Conservation (phyloP, 2,888 invertebrate species). For the Phasia obesa region DNA sequence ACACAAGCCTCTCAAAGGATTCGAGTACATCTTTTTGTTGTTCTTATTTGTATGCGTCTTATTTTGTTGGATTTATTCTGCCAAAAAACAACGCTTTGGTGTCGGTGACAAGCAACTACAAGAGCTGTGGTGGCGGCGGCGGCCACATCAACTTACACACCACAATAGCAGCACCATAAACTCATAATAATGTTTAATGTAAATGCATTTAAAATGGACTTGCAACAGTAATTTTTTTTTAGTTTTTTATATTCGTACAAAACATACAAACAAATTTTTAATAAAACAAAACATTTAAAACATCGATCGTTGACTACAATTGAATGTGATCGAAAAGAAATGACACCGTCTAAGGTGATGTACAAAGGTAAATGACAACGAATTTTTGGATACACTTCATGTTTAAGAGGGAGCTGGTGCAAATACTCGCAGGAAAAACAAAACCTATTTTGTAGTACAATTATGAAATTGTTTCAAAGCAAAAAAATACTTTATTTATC, state of each 20-base stretch:
- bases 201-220: slow-evolving; percentile 81
- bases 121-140: slow-evolving; percentile 11
- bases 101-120: slow-evolving; percentile 55
- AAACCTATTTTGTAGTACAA: too few species aligned
- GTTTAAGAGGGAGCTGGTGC: too few species aligned
- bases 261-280: slow-evolving; percentile 32
- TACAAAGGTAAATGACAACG: not conserved
- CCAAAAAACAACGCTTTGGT: slow-evolving; percentile 30
- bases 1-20: slow-evolving; percentile 61
- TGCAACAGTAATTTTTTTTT: too few species aligned
- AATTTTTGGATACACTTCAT: not conserved
- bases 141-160: slow-evolving; percentile 38
- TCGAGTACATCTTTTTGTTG: slow-evolving; percentile 34
- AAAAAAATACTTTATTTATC: too few species aligned
- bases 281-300: slow-evolving; percentile 19
- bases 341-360: not conserved
- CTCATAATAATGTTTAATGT: slow-evolving; percentile 81
- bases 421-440: too few species aligned
- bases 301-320: slow-evolving; percentile 38
- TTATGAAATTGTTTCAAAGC: too few species aligned
- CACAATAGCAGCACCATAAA: slow-evolving; percentile 70
- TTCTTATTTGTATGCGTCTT: not conserved
- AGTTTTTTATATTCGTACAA: slow-evolving; percentile 58
- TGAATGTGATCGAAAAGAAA: slow-evolving; percentile 55
- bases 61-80: slow-evolving; percentile 20